Evolutionary conservation across 2,797 vertebrate species (phyloP), one percentile per base, ranked within the genome.

Genomic region (Kryptolebias ocellatus): DNA sequence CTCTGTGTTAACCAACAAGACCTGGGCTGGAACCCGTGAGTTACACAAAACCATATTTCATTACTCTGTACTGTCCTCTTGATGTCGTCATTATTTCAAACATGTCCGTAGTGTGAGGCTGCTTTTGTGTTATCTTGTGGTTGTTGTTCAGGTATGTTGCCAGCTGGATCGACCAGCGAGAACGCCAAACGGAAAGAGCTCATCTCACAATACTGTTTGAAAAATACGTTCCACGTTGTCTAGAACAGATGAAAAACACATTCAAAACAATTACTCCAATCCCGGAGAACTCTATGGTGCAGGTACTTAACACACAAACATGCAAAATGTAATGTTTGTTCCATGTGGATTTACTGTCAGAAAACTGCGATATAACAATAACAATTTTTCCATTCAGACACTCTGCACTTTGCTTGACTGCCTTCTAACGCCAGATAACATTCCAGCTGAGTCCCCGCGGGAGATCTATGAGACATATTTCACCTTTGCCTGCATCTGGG

Each of bases 131-230:
- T 47, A 18, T 55, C 2, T 16, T 67, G 1, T 61, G 15, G 17
- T 74, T 70, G 44, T 61, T 70, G 49, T 80, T 64, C 81, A 97
- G 95, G 58, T 95, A 88, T 55, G 93, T 96, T 79, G 87, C 93
- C 78, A 96, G 95, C 76, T 98, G 95, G 94, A 95, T 95, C 84
- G 95, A 96, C 80, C 91, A 87, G 79, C 90, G 95, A 63, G 80
- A 66, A 53, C 85, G 93, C 10, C 94, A 96, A 75, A 95, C 95
- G 1, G 89, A 96, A 89, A 95, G 93, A 78, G 94, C 94, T 61
- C 95, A 96, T 75, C 92, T 96, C 72, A 95, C 93, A 8, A 94
- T 96, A 81, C 86, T 98, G 44, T 97, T 95, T 90, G 95, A 96
- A 83, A 96, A 97, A 87, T 95, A 96, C 12, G 56, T 96, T 52